Conservation (phyloP, 1,140 invertebrate genomes). For the Aphaenogaster rudis region DNA sequence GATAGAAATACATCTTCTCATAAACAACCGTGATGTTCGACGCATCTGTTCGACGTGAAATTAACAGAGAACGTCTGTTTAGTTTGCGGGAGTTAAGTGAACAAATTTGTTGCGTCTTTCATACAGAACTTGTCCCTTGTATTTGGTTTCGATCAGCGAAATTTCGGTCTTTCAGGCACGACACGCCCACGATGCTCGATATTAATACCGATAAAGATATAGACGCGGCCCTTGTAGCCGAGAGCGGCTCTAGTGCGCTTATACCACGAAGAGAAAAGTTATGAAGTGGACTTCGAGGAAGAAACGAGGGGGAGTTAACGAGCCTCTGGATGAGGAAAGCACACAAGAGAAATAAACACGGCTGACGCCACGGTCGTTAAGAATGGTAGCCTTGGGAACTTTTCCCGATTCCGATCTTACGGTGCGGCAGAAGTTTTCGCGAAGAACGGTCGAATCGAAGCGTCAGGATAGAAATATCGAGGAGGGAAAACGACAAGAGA, state of each 20-base stretch:
- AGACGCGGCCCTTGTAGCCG: slow-evolving; percentile 28
- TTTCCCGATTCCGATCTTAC: slow-evolving; percentile 37
- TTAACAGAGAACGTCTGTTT: not conserved
- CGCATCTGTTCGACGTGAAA: slow-evolving; percentile 1
- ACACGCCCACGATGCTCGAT: slow-evolving; percentile 36
- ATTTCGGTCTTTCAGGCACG: not conserved
- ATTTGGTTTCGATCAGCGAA: not conserved
- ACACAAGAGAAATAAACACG: slow-evolving; percentile 63
- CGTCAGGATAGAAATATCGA: not conserved
- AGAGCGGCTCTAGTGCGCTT: slow-evolving; percentile 50
- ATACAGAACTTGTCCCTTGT: not conserved
- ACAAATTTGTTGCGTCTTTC: not conserved
- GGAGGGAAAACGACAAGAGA: not conserved
- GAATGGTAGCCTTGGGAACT: slow-evolving; percentile 48
- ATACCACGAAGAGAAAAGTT: slow-evolving; percentile 60
- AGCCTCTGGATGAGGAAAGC: slow-evolving; percentile 42
- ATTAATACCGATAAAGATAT: slow-evolving; percentile 55
- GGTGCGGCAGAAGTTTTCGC: slow-evolving; percentile 5
- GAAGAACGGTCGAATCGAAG: not conserved
- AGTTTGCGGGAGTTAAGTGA: not conserved
- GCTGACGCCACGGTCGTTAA: slow-evolving; percentile 46
- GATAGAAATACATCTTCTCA: not conserved
- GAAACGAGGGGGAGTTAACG: slow-evolving; percentile 45
- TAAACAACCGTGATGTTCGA: slow-evolving; percentile 8
- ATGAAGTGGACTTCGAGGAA: slow-evolving; percentile 63